These are phyloP conservation scores for Archips xylosteana DNA, from an alignment of 2,888 invertebrate species.

Conservation along the genomic window DNA sequence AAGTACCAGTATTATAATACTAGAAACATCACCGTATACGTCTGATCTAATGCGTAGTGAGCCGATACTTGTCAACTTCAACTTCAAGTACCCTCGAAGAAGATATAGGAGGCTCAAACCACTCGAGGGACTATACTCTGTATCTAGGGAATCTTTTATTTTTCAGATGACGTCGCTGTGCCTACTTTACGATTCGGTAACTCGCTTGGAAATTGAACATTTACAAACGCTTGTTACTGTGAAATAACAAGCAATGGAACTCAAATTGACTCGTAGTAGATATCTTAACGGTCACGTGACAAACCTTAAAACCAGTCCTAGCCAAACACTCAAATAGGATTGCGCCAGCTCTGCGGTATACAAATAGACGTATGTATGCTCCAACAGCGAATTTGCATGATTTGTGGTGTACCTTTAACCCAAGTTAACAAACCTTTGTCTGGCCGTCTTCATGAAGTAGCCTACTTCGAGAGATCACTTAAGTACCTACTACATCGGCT, in stretches of 20 bases:
- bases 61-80: conserved; percentile 39
- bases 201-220: neutral
- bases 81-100: conserved; percentile 20
- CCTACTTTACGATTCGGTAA: neutral
- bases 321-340: conserved; percentile 15
- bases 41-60: conserved; percentile 6
- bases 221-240: neutral
- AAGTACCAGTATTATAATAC: conserved; percentile 24
- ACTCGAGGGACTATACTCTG: conserved; percentile 5
- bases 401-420: conserved; percentile 2
- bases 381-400: conserved; percentile 12
- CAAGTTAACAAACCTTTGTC: conserved; percentile 8
- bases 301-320: conserved; percentile 12
- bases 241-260: conserved; percentile 8
- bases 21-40: conserved; percentile 4
- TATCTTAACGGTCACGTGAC: conserved; percentile 7
- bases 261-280: conserved; percentile 13
- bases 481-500: neutral
- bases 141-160: conserved; percentile 18
- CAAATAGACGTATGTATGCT: neutral
- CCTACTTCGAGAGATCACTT: neutral
- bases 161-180: neutral
- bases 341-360: conserved; percentile 25
- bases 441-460: neutral
- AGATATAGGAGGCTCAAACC: conserved; percentile 27